Percentiles rank a stretch among this genome's conserved stretches.
Conservation (phyloP, 2,888 invertebrate genomes). For the Rhamnusium bicolor region DNA sequence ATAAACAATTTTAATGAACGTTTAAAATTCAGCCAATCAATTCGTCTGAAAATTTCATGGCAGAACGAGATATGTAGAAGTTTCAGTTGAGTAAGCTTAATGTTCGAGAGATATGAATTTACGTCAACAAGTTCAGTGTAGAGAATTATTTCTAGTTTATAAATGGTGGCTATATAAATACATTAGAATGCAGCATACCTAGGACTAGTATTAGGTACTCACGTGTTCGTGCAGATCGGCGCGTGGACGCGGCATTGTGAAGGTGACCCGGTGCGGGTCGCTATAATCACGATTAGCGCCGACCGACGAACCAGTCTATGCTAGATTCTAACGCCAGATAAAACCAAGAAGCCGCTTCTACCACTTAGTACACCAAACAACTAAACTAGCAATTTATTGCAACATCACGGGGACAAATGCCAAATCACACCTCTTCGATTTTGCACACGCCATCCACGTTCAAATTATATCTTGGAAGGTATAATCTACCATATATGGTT, state of each 20-base stretch:
- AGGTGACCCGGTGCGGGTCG: constrained; percentile 68
- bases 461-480: constrained; percentile 3
- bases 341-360: constrained; percentile 54
- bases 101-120: constrained; percentile 3
- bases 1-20: constrained; percentile 8
- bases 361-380: constrained; percentile 35
- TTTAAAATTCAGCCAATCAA: neutral
- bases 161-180: constrained; percentile 8
- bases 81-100: constrained; percentile 21
- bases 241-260: constrained; percentile 69
- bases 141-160: constrained; percentile 20
- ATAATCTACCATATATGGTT: neutral
- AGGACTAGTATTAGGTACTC: constrained; percentile 47
- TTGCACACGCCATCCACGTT: constrained; percentile 7
- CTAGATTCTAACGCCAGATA: constrained; percentile 63
- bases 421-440: constrained; percentile 21
- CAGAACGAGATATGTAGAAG: constrained; percentile 4
- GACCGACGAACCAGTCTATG: constrained; percentile 61
- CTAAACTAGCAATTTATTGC: constrained; percentile 34
- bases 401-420: constrained; percentile 38
- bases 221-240: constrained; percentile 63
- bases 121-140: neutral
- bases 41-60: neutral
- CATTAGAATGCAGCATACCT: constrained; percentile 14
- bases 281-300: constrained; percentile 65